Base-by-base conservation (phyloP, 2,797 vertebrate genomes). In the Momotus momota region DNA sequence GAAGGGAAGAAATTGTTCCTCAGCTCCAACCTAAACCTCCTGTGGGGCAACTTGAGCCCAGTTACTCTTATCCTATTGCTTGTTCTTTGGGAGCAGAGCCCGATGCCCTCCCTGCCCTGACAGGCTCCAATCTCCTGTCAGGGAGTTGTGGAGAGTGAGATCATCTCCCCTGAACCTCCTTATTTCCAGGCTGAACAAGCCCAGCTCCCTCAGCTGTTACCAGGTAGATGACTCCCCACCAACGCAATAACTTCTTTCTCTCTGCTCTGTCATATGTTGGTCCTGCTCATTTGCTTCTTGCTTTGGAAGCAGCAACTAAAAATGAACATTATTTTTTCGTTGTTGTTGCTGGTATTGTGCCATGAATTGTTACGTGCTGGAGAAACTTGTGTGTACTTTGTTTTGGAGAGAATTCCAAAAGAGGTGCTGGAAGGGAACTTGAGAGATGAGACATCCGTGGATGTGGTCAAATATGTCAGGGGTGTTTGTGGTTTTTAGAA, bases 391-490 rank as follows among this genome's bases (percentile, higher is more conserved):
- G 3, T 14, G 62, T 2, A 1, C 26, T 64, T 61, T 61, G 25
- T 46, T 22, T 62, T 33, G 80, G 33, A 60, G 64, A 35, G 25
- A 65, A 40, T 29, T 70, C 81, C 78, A 58, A 81, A 92, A 41
- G 25, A 73, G 81, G 84, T 20, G 46, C 77, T 72, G 92, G 93
- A 77, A 83, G 60, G 87, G 90, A 84, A 41, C 81, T 48, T 6
- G 73, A 11, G 25, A 8, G 55, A 49, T 60, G 75, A 82, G 79
- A 79, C 79, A 74, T 87, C 57, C 70, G 19, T 0, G 57, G 72
- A 25, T 33, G 40, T 62, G 7, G 83, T 51, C 3, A 72, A 85
- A 52, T 43, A 15, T 33, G 22, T 40, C 55, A 60, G 45, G 38
- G 18, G 6, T 41, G 65, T 46, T 61, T 64, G 40, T 86, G 71